Conservation (phyloP, 2,113 vertebrate genomes). For the Trichomycterus rosablanca region DNA sequence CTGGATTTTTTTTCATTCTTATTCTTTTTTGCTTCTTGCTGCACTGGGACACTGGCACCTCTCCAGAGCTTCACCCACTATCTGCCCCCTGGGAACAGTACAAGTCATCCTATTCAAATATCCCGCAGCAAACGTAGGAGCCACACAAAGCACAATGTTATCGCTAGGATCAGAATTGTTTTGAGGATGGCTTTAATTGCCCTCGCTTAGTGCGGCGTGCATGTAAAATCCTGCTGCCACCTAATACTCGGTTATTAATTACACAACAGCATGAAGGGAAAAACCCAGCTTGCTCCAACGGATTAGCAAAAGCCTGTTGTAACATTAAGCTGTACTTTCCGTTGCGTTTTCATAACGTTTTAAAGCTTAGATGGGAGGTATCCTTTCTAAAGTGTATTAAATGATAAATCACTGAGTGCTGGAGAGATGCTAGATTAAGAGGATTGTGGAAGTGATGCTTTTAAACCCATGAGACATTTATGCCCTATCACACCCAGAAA, state of each 20-base stretch:
- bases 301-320: constrained; percentile 56
- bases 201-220: constrained; percentile 33
- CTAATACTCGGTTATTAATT: constrained; percentile 55
- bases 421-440: constrained; percentile 63
- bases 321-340: constrained; percentile 61
- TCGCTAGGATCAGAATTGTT: constrained; percentile 24
- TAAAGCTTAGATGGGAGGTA: constrained; percentile 55
- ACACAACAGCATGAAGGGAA: constrained; percentile 39
- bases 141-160: constrained; percentile 30
- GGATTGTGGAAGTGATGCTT: constrained; percentile 66
- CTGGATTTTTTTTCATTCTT: neutral
- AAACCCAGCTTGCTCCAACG: constrained; percentile 46
- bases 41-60: constrained; percentile 13
- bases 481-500: constrained; percentile 51
- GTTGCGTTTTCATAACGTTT: constrained; percentile 63
- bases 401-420: constrained; percentile 61
- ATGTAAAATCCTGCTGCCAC: constrained; percentile 43
- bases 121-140: neutral
- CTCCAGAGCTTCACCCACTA: constrained; percentile 24
- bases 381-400: constrained; percentile 69
- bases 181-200: constrained; percentile 35
- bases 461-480: constrained; percentile 57
- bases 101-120: constrained; percentile 3
- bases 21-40: constrained; percentile 10
- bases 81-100: constrained; percentile 17